A percentile compares a stretch with the other conserved stretches of the same genome.
Conservation (phyloP, 2,797 vertebrate genomes). For the Girardinus metallicus region DNA sequence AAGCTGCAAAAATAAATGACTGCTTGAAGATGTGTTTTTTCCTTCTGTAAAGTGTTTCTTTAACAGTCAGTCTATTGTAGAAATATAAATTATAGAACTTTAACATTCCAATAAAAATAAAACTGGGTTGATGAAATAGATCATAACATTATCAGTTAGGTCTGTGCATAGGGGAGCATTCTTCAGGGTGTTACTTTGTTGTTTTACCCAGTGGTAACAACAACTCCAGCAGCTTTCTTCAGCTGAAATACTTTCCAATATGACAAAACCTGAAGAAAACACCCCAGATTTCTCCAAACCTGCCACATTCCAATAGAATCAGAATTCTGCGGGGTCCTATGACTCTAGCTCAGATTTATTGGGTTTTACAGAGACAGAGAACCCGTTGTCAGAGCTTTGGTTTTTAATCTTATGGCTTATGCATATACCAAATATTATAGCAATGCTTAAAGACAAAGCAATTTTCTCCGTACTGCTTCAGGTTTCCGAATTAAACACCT, state of each 20-base stretch:
- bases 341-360: not conserved
- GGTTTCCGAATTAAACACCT: not conserved
- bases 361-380: not conserved
- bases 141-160: not conserved
- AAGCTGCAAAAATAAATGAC: not conserved
- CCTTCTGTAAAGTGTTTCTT: not conserved
- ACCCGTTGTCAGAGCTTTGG: not conserved
- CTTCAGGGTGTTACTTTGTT: too few relatives aligned
- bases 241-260: not conserved
- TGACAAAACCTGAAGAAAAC: not conserved
- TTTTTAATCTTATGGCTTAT: constrained; percentile 1
- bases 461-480: not conserved
- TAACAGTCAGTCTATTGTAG: not conserved
- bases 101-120: not conserved
- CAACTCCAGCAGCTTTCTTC: too few relatives aligned
- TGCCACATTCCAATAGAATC: not conserved
- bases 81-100: not conserved
- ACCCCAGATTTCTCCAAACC: not conserved
- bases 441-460: not conserved
- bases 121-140: not conserved
- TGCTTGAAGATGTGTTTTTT: not conserved
- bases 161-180: too few relatives aligned
- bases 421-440: not conserved
- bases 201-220: too few relatives aligned
- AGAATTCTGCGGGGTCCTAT: not conserved